phyloP scores from a whole-genome alignment of 1,140 invertebrate genomes.

The Ceratitis capitata region DNA sequence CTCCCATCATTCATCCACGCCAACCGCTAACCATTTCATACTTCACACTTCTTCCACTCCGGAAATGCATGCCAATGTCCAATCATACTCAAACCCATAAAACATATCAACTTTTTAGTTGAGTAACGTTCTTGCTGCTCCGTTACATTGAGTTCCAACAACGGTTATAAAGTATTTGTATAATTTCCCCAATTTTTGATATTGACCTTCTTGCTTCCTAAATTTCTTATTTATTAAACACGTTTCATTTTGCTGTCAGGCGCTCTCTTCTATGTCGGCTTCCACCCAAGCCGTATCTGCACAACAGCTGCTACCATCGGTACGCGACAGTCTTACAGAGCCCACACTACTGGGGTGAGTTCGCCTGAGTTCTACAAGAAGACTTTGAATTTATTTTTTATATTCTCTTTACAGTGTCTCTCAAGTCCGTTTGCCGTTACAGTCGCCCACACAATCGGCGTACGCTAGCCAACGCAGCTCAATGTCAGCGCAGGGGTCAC shows the following conservation, averaged over 20 bases:
- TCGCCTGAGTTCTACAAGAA: neutral
- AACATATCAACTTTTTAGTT: neutral
- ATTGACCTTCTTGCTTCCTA: neutral
- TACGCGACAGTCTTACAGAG: slow-evolving; percentile 75
- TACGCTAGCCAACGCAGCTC: slow-evolving; percentile 61
- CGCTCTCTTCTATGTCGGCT: slow-evolving; percentile 74
- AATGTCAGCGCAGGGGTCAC: slow-evolving; percentile 57
- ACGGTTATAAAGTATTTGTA: neutral
- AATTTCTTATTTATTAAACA: neutral
- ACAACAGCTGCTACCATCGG: slow-evolving; percentile 70
- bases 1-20: neutral
- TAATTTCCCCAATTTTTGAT: neutral
- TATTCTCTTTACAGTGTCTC: slow-evolving; percentile 51
- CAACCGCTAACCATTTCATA: neutral
- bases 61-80: neutral
- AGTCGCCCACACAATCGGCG: slow-evolving; percentile 57
- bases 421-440: slow-evolving; percentile 55
- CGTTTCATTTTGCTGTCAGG: slow-evolving; percentile 66
- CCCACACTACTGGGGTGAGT: slow-evolving; percentile 57
- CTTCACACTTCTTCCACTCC: neutral
- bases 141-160: neutral
- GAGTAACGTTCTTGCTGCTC: slow-evolving; percentile 2
- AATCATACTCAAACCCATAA: neutral
- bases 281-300: slow-evolving; percentile 69
- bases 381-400: neutral